Percentiles rank a stretch among this genome's conserved stretches.
Evolutionary conservation across 2,797 vertebrate genomes (phyloP).

Genomic region (Poeciliopsis paucimaculata): DNA sequence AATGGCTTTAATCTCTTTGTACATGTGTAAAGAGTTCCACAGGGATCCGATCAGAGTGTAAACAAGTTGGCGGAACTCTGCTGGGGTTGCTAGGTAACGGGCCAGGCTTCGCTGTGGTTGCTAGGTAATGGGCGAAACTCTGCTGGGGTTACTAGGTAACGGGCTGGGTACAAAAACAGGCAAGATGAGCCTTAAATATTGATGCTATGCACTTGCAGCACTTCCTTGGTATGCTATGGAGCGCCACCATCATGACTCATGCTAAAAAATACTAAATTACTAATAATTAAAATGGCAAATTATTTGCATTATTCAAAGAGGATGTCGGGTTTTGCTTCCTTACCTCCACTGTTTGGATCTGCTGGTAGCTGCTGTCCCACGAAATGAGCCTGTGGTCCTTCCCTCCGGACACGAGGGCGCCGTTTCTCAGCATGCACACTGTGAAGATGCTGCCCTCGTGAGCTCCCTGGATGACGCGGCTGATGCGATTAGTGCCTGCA

Average conservation of each 20-base stretch:
- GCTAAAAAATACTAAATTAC: neutral
- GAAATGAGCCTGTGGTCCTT: slow-evolving; percentile 94
- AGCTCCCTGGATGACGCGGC: slow-evolving; percentile 90
- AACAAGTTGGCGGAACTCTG: slow-evolving; percentile 83
- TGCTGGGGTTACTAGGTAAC: too few species aligned
- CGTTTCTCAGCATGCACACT: slow-evolving; percentile 94
- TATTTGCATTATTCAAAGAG: neutral
- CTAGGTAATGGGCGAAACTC: too few species aligned
- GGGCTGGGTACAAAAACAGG: too few species aligned
- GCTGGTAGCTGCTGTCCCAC: slow-evolving; percentile 94
- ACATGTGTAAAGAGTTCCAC: slow-evolving; percentile 13
- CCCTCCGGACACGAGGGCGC: slow-evolving; percentile 93
- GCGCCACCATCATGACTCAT: neutral
- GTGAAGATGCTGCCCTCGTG: slow-evolving; percentile 97
- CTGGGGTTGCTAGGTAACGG: too few species aligned
- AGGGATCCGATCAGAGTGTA: slow-evolving; percentile 97
- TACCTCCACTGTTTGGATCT: slow-evolving; percentile 91
- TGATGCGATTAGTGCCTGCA: slow-evolving; percentile 95
- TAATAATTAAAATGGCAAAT: too few species aligned
- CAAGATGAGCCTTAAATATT: neutral
- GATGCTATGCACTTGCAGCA: neutral
- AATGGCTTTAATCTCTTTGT: too few species aligned
- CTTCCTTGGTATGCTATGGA: slow-evolving; percentile 14
- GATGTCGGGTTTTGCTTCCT: slow-evolving; percentile 20
- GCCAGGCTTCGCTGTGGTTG: too few species aligned